Conservation (phyloP, 2,113 vertebrate species). For the Tiliqua scincoides region DNA sequence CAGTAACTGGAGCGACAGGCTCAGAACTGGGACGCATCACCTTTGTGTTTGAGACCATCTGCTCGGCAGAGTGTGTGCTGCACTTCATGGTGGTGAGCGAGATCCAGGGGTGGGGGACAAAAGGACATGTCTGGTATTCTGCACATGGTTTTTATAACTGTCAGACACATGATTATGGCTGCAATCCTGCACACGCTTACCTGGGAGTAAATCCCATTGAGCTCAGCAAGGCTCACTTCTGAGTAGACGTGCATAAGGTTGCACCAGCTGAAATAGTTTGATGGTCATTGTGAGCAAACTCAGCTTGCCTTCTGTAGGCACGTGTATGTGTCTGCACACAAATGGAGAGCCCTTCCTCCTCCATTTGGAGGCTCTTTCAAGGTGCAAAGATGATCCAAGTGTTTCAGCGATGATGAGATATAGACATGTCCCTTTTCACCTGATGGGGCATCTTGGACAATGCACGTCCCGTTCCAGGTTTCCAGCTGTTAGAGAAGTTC, state of each 20-base stretch:
- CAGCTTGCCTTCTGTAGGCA: neutral
- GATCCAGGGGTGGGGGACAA: conserved; percentile 30
- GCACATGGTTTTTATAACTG: conserved; percentile 4
- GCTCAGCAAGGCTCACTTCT: neutral
- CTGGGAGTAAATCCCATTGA: conserved; percentile 11
- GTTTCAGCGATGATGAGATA: neutral
- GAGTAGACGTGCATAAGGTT: neutral
- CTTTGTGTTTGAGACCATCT: conserved; percentile 94
- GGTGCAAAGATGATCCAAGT: neutral
- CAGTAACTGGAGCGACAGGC: conserved; percentile 83
- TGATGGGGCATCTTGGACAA: neutral
- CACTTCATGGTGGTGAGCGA: conserved; percentile 97
- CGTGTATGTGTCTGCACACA: neutral
- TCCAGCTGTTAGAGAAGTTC: neutral
- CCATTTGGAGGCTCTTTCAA: neutral
- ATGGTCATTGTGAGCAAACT: neutral
- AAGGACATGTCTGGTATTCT: conserved; percentile 14
- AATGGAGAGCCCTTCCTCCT: neutral
- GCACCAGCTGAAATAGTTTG: neutral
- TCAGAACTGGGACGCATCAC: conserved; percentile 91
- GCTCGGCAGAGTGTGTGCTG: conserved; percentile 90
- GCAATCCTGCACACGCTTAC: no score
- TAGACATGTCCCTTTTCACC: neutral
- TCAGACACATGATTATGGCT: no score
- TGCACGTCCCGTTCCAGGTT: neutral